Evolutionary conservation across 2,797 vertebrate species (phyloP), one percentile per base, ranked within the genome.

Genomic region (Picus viridis): DNA sequence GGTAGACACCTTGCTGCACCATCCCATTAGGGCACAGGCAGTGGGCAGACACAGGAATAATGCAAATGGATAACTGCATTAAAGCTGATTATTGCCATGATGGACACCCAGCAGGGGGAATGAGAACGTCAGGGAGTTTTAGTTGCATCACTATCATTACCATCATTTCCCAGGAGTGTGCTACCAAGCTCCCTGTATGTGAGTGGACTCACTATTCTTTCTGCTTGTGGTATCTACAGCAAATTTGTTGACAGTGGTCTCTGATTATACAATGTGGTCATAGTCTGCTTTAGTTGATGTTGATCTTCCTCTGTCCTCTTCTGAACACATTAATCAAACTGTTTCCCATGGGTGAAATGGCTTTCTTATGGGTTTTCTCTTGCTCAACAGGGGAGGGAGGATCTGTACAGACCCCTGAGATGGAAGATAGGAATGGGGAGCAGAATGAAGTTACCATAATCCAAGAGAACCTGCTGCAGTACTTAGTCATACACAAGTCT

Each of bases 21-120:
- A 1, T 34, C 47, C 20, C 2, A 0, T 39, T 23, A 16, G 22
- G 36, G 22, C 64, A 51, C 1, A 2, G 29, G 18, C 53, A 45
- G 22, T 4, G 7, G 12, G 2, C 7, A 39, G 58, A 29, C 24
- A 19, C 4, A 5, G 20, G 39, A 43, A 8, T n/a, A 27, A 49
- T 47, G 10, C 51, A 65, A 41, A 12, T 0, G 0, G 23, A 57
- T 30, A 43, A 27, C 1, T 5, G 30, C 0, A 0, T 8, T 34
- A 20, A 27, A 65, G 39, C 1, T 1, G 29, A 11, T 23, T 58
- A 4, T 9, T 57, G 10, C 26, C 3, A 1, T 39, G 64, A 45
- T 12, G 30, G 24, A 32, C 32, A 65, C 17, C 16, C 24, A 13
- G 3, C 26, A 23, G 30, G 7, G 43, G 12, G 7, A 80, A 67